Base-by-base conservation (phyloP, 2,888 invertebrate species). In the Agrilus mali region DNA sequence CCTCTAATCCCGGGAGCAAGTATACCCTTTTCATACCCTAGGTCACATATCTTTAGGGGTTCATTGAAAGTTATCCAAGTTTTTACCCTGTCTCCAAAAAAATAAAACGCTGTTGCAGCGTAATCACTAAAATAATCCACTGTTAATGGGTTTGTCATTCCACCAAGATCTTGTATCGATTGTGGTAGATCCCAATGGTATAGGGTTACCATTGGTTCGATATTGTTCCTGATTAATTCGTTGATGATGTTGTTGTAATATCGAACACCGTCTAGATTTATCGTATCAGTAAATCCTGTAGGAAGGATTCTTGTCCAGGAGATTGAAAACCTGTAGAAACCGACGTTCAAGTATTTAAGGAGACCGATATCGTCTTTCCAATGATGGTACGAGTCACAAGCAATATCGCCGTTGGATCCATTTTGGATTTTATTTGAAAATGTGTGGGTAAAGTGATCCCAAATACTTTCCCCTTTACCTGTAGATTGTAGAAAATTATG, bases 111-210 rank as follows among this genome's bases (percentile, higher is more conserved):
- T 27, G 80, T 65, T 53, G 65, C 65, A 0, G 79, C 77, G 43
- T 76, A 80, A 50, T 76, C 73, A 3, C 64, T 67, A 54, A 77
- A 82, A 58, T 74, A 75, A 35, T 77, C 72, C 0, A 71, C 72
- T 38, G 77, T 69, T 10, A 71, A 49, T 1, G 75, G 73, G 57
- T 80, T 81, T 16, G 75, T 69, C 79, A 79, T 80, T 0, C 80
- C 80, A 0, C 80, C 80, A 5, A 77, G 60, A 39, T 76, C 72
- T 65, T 56, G 50, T 7, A 77, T 58, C 3, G 54, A 43, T 53
- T 77, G 73, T 0, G 80, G 80, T 42, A 79, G 65, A 56, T 81
- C 79, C 77, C 77, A 80, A 54, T 80, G 79, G 64, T 77, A 78
- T 59, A 79, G 64, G 1, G 77, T 78, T 7, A 75, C 70, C 36